Evolutionary conservation across 2,113 vertebrate genomes (phyloP), one percentile per base, ranked within the genome.

Genomic region (Cacatua alba): DNA sequence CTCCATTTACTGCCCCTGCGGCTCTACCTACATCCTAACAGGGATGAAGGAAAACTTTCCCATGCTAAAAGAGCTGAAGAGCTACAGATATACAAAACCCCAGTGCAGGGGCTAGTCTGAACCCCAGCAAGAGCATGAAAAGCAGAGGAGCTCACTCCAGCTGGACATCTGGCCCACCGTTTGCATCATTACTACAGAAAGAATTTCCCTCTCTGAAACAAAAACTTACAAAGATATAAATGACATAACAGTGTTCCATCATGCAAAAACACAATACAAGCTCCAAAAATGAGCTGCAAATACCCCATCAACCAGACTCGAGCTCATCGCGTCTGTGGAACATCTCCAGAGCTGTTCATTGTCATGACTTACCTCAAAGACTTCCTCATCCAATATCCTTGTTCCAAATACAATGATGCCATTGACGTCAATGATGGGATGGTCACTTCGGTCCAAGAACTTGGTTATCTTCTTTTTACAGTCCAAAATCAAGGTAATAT

Each of bases 361-460:
- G 11, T 10, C 11, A 0, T 1, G 2, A 31, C 98, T 97, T 95
- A 99, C 99, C 99, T 99, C 99, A 92, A 99, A 99, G 88, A 99
- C 99, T 91, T 99, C 99, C 93, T 99, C 99, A 41, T 99, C 99
- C 98, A 99, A 97, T 81, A 99, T 99, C 91, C 99, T 98, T 17
- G 99, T 99, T 85, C 99, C 99, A 33, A 99, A 99, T 4, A 99
- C 99, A 5, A 99, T 97, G 92, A 99, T 99, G 93, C 99, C 99
- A 5, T 99, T 99, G 93, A 99, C 98, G 3, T 99, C 99, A 28
- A 99, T 97, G 80, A 99, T 97, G 74, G 99, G 99, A 53, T 98
- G 97, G 43, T 98, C 97, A 8, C 99, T 99, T 53, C 99, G 97
- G 70, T 98, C 98, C 44, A 99, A 97, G 69, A 97, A 97, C 75